phyloP scores from a whole-genome alignment of 2,797 vertebrate species.

The Characodon lateralis region DNA sequence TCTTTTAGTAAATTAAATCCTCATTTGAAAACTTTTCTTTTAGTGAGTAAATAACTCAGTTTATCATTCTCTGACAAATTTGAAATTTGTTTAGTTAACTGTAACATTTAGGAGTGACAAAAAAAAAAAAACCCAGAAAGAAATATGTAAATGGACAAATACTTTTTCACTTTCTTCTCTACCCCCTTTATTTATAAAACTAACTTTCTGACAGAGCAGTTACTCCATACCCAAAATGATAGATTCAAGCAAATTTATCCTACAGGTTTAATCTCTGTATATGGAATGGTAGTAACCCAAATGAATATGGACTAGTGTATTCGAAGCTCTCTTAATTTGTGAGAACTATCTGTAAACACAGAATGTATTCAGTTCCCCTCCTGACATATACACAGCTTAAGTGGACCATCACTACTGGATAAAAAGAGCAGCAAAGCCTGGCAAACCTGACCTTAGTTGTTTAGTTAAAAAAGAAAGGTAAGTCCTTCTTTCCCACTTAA shows the following conservation, averaged over 20 bases:
- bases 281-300: conserved; percentile 17
- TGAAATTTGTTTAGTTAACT: too few species aligned
- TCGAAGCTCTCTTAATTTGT: conserved; percentile 28
- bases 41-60: too few species aligned
- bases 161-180: conserved; percentile 5
- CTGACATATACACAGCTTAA: conserved; percentile 47
- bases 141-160: conserved; percentile 13
- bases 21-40: background rate
- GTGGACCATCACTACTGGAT: conserved; percentile 69
- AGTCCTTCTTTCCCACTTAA: conserved; percentile 17
- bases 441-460: conserved; percentile 40
- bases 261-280: conserved; percentile 16
- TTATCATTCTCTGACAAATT: too few species aligned
- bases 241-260: conserved; percentile 34
- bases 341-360: conserved; percentile 10
- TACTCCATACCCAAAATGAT: conserved; percentile 33
- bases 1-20: background rate
- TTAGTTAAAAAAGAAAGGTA: conserved; percentile 29
- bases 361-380: conserved; percentile 15
- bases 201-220: conserved; percentile 17
- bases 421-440: conserved; percentile 46
- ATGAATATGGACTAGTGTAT: conserved; percentile 14
- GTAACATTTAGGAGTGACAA: background rate
- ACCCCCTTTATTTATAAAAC: conserved; percentile 33
- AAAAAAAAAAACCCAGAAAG: background rate